Percentiles rank a stretch among this genome's conserved stretches.
phyloP scores from a whole-genome alignment of 2,888 invertebrate genomes.

The Chrysolina haemoptera region DNA sequence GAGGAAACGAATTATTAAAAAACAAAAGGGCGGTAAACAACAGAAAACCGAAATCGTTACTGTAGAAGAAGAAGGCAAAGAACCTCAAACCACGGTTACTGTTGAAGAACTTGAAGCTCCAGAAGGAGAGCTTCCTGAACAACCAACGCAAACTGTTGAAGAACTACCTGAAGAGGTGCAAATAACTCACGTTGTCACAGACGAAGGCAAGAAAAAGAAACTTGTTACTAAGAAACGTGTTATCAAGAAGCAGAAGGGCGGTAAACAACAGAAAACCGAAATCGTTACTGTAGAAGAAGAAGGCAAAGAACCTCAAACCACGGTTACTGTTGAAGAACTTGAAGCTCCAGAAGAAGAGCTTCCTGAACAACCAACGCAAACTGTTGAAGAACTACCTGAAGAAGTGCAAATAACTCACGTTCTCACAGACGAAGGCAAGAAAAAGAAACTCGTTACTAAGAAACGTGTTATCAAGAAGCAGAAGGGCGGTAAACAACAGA shows the following conservation, averaged over 20 bases:
- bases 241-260: slow-evolving; percentile 59
- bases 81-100: slow-evolving; percentile 66
- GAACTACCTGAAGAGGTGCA: slow-evolving; percentile 62
- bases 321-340: slow-evolving; percentile 56
- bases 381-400: slow-evolving; percentile 59
- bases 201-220: slow-evolving; percentile 53
- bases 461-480: slow-evolving; percentile 65
- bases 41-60: slow-evolving; percentile 70
- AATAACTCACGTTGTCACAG: slow-evolving; percentile 42
- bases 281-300: slow-evolving; percentile 62
- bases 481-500: slow-evolving; percentile 64
- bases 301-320: slow-evolving; percentile 58
- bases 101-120: slow-evolving; percentile 57
- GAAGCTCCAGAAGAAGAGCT: slow-evolving; percentile 59
- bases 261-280: slow-evolving; percentile 62
- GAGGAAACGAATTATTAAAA: slow-evolving; percentile 68
- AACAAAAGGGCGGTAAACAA: slow-evolving; percentile 66
- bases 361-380: slow-evolving; percentile 55
- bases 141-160: slow-evolving; percentile 51
- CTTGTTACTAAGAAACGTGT: slow-evolving; percentile 58
- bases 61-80: slow-evolving; percentile 67
- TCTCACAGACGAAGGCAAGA: slow-evolving; percentile 57
- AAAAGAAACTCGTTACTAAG: slow-evolving; percentile 60
- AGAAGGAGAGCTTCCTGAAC: slow-evolving; percentile 39
- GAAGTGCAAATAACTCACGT: slow-evolving; percentile 60